Percentiles rank a stretch among this genome's conserved stretches.
These are phyloP conservation scores for Abrostola triplasia DNA, from an alignment of 2,888 invertebrate genomes.

Conservation along the genomic window DNA sequence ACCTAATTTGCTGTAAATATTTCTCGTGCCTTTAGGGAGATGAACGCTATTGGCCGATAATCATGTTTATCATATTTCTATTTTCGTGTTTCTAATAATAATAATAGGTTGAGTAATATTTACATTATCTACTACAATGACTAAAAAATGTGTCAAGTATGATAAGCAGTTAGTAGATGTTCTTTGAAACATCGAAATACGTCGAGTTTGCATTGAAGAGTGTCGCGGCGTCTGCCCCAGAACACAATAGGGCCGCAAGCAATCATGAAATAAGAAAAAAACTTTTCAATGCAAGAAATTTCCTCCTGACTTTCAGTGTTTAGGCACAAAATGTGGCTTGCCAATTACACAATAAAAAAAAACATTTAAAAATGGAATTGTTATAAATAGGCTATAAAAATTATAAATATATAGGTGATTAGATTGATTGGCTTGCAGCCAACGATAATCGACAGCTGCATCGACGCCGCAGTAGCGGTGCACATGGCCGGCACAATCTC, in stretches of 20 bases:
- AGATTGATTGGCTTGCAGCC: conserved; percentile 70
- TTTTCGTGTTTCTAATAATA: conserved; percentile 12
- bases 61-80: conserved; percentile 36
- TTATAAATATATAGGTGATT: conserved; percentile 38
- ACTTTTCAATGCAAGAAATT: no score
- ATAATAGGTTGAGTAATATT: conserved; percentile 13
- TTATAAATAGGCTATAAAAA: no score
- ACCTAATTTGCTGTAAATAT: conserved; percentile 74
- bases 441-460: conserved; percentile 59
- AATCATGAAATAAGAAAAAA: no score
- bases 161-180: conserved; percentile 72
- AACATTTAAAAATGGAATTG: no score
- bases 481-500: conserved; percentile 77
- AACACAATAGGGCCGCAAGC: conserved; percentile 38
- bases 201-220: conserved; percentile 49
- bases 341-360: background rate
- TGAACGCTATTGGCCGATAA: conserved; percentile 46
- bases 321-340: conserved; percentile 16
- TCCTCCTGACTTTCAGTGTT: no score
- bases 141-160: conserved; percentile 73
- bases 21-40: conserved; percentile 58
- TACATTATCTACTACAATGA: conserved; percentile 43
- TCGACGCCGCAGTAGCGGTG: conserved; percentile 62
- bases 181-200: conserved; percentile 66
- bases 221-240: conserved; percentile 17